A percentile compares a stretch with the other conserved stretches of the same genome.
These are phyloP conservation scores for Beris chalybata DNA, from an alignment of 2,888 invertebrate species.

Conservation along the genomic window DNA sequence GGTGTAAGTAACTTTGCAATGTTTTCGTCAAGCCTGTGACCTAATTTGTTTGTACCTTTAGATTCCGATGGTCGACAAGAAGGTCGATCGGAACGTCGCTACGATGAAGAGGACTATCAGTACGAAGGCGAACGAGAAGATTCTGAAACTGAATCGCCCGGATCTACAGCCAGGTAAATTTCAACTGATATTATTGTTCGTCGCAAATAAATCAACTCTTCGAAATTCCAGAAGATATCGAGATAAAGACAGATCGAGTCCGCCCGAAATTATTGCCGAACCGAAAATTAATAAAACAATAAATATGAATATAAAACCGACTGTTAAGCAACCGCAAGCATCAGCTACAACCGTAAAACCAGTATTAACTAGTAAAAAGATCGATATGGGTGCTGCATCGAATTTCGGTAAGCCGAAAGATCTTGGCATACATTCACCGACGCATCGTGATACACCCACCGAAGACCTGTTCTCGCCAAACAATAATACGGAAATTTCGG, in stretches of 20 bases:
- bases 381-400: constrained; percentile 69
- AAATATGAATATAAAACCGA: constrained; percentile 44
- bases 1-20: constrained; percentile 57
- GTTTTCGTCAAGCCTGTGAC: not conserved
- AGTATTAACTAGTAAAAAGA: constrained; percentile 59
- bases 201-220: not conserved
- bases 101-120: constrained; percentile 60
- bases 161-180: constrained; percentile 50
- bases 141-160: constrained; percentile 66
- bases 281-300: constrained; percentile 50
- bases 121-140: constrained; percentile 70
- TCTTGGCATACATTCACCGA: constrained; percentile 54
- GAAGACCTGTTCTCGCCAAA: constrained; percentile 48
- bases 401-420: constrained; percentile 62
- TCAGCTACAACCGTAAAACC: constrained; percentile 42
- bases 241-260: constrained; percentile 55
- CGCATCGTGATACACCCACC: constrained; percentile 55
- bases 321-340: constrained; percentile 43
- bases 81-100: constrained; percentile 48
- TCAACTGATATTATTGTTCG: not conserved
- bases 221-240: constrained; percentile 49
- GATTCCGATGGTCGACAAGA: constrained; percentile 51
- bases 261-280: constrained; percentile 47
- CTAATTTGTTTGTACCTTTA: constrained; percentile 36
- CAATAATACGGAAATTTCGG: constrained; percentile 43